phyloP scores from a whole-genome alignment of 1,140 invertebrate genomes.

The Rhagoletis zephyria region DNA sequence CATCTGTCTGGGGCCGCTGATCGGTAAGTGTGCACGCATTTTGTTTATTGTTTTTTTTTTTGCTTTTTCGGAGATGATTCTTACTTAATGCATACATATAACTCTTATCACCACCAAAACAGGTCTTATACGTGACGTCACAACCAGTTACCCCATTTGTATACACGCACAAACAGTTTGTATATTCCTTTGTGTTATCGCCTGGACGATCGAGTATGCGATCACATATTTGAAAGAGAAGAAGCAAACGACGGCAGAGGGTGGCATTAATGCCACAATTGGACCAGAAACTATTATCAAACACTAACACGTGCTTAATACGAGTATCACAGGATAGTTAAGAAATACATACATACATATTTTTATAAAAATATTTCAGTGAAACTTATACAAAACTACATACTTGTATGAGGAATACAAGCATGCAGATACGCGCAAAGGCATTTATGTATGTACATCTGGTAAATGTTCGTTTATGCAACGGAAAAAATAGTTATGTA shows the following conservation, averaged over 20 bases:
- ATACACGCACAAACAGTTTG: conserved; percentile 82
- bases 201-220: conserved; percentile 81
- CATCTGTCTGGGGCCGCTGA: conserved; percentile 79
- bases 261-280: conserved; percentile 50
- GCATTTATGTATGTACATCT: background rate
- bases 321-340: too few relatives aligned
- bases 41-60: too few relatives aligned
- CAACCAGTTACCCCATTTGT: conserved; percentile 80
- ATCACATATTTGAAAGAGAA: conserved; percentile 63
- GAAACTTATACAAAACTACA: background rate
- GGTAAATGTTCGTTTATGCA: too few relatives aligned
- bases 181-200: conserved; percentile 79
- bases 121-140: conserved; percentile 82
- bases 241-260: background rate
- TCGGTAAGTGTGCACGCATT: too few relatives aligned
- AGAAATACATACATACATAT: background rate
- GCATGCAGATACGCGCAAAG: background rate
- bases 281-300: conserved; percentile 47
- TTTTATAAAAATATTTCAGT: conserved; percentile 37
- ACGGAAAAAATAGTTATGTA: too few relatives aligned
- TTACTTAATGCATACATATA: too few relatives aligned
- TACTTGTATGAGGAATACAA: background rate
- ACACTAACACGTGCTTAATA: conserved; percentile 52
- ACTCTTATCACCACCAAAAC: conserved; percentile 53
- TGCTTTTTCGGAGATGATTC: too few relatives aligned